Percentiles rank a stretch among this genome's conserved stretches.
Evolutionary conservation across 2,113 vertebrate genomes (phyloP).

Genomic region (Cyprinodon brontotheroides): DNA sequence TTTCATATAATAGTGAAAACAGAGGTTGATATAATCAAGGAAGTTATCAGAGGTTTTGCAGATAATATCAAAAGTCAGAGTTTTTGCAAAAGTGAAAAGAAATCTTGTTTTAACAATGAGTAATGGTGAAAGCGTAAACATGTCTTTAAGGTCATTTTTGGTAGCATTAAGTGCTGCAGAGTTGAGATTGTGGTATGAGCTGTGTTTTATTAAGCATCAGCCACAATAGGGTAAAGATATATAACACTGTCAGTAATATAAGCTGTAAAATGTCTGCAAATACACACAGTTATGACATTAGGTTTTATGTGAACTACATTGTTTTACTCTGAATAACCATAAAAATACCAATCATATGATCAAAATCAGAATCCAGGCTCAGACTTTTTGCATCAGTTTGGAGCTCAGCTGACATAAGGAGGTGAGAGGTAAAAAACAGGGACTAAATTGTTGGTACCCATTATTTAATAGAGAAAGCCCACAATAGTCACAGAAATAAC

Average conservation of each 20-base stretch:
- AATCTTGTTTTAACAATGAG: too few species aligned
- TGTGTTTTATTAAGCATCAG: background rate
- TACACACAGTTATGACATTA: background rate
- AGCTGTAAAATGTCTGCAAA: background rate
- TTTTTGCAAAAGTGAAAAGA: too few species aligned
- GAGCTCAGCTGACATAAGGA: constrained; percentile 14
- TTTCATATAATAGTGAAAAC: too few species aligned
- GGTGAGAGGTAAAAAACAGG: constrained; percentile 27
- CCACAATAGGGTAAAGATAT: background rate
- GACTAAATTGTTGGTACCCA: too few species aligned
- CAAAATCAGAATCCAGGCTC: background rate
- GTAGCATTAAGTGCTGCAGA: background rate
- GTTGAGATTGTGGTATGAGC: background rate
- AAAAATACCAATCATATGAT: background rate
- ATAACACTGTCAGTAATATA: background rate
- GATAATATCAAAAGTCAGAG: too few species aligned
- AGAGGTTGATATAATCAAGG: too few species aligned
- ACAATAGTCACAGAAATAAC: too few species aligned
- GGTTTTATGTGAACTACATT: background rate
- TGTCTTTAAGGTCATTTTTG: too few species aligned
- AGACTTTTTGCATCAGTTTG: constrained; percentile 7
- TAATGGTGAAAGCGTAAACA: too few species aligned
- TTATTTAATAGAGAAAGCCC: too few species aligned
- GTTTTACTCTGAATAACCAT: background rate
- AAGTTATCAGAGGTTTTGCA: too few species aligned